These are phyloP conservation scores for Nyctalus aviator DNA, from an alignment of 2,797 vertebrate species.

Conservation along the genomic window DNA sequence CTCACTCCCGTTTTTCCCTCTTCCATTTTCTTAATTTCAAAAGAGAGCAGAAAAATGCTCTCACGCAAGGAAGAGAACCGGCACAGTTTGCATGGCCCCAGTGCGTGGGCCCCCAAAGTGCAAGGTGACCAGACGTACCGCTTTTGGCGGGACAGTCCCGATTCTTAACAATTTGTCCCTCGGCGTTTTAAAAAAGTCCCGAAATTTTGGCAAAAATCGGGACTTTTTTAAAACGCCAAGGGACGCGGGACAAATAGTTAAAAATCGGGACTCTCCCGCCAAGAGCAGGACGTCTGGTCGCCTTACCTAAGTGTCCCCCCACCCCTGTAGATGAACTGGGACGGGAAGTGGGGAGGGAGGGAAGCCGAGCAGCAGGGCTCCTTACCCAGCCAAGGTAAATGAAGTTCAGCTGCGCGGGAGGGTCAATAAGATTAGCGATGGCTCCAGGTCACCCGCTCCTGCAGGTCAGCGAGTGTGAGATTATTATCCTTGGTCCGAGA, in stretches of 20 bases:
- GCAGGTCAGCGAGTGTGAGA: conserved; percentile 81
- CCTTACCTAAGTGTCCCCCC: too few species aligned
- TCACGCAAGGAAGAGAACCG: not conserved
- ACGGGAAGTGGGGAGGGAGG: not conserved
- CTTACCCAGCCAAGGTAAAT: conserved; percentile 79
- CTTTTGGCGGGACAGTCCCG: too few species aligned
- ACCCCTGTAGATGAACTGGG: too few species aligned
- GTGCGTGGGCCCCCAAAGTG: not conserved
- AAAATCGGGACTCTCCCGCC: too few species aligned
- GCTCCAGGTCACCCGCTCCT: conserved; percentile 81
- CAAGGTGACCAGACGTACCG: too few species aligned
- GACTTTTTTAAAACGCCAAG: too few species aligned
- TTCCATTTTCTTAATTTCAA: not conserved
- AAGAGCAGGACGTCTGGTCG: too few species aligned
- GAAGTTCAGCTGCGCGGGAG: conserved; percentile 70
- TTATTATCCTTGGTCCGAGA: conserved; percentile 79
- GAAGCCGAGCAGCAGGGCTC: conserved; percentile 46
- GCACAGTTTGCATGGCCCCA: not conserved
- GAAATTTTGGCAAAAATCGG: too few species aligned
- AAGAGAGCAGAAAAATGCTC: not conserved
- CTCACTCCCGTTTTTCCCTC: not conserved
- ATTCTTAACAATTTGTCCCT: too few species aligned
- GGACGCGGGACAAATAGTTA: too few species aligned
- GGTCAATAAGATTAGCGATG: conserved; percentile 78
- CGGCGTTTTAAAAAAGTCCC: too few species aligned